phyloP scores from a whole-genome alignment of 2,888 invertebrate species.

The Netelia inedita region DNA sequence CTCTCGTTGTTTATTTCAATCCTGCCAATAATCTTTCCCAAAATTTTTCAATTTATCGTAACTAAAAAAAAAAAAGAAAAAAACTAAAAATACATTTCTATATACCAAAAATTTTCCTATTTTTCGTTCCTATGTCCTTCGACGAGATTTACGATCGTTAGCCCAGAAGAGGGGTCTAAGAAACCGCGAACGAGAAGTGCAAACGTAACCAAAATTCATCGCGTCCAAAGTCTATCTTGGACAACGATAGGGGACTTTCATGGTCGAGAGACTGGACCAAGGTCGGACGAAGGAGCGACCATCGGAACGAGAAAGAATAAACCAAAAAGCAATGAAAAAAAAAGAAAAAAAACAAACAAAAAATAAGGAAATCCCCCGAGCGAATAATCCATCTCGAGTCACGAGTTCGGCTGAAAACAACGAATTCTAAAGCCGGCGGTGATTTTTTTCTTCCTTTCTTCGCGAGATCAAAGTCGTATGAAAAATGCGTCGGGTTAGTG shows the following conservation, averaged over 20 bases:
- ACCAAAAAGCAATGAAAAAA: constrained; percentile 5
- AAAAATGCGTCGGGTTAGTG: too few species aligned
- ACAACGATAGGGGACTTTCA: constrained; percentile 11
- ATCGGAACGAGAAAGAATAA: neutral
- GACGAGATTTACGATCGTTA: too few species aligned
- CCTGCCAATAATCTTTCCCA: neutral
- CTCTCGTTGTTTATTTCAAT: neutral
- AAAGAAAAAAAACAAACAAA: constrained; percentile 12
- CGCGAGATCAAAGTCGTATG: too few species aligned
- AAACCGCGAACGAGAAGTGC: too few species aligned
- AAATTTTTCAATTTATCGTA: neutral
- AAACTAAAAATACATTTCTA: neutral
- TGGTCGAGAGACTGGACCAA: constrained; percentile 59
- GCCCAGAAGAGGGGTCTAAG: too few species aligned
- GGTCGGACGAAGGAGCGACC: constrained; percentile 32
- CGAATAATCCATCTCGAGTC: neutral
- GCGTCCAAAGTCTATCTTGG: too few species aligned
- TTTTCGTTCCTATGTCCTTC: too few species aligned
- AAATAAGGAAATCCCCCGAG: neutral
- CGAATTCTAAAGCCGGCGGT: too few species aligned
- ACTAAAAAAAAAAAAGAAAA: neutral
- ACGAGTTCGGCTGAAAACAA: too few species aligned
- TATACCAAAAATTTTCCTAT: too few species aligned
- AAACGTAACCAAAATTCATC: too few species aligned
- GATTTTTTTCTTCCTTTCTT: too few species aligned